phyloP scores from a whole-genome alignment of 2,888 invertebrate species.

The Urechis unicinctus region DNA sequence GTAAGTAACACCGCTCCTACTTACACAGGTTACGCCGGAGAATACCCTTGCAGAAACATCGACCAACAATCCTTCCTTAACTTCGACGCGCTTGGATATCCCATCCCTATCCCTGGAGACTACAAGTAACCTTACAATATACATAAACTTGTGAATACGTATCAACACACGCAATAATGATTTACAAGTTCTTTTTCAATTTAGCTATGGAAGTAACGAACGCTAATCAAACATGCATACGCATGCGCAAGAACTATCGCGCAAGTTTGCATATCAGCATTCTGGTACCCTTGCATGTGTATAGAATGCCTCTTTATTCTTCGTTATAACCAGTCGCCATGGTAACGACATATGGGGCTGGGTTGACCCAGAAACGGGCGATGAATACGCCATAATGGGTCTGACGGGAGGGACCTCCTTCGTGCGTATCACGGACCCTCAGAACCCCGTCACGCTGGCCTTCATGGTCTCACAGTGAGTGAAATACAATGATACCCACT shows the following conservation, averaged over 20 bases:
- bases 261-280: too few relatives aligned
- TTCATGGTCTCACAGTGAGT: conserved; percentile 10
- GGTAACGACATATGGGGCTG: conserved; percentile 19
- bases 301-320: too few relatives aligned
- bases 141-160: too few relatives aligned
- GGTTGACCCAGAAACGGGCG: conserved; percentile 9
- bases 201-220: too few relatives aligned
- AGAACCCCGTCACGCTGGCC: conserved; percentile 10
- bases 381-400: conserved; percentile 14
- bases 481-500: background rate
- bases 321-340: too few relatives aligned
- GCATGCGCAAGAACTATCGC: too few relatives aligned
- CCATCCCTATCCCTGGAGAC: background rate
- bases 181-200: too few relatives aligned
- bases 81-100: background rate
- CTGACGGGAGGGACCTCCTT: conserved; percentile 11
- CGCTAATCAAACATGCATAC: too few relatives aligned
- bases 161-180: too few relatives aligned
- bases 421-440: conserved; percentile 13
- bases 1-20: too few relatives aligned
- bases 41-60: background rate
- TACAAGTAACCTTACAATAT: background rate
- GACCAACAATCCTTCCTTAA: conserved; percentile 1
- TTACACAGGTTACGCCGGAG: conserved; percentile 2
- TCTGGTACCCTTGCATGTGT: too few relatives aligned